phyloP scores from a whole-genome alignment of 2,113 vertebrate genomes.

The Boulengeromyrus knoepffleri region DNA sequence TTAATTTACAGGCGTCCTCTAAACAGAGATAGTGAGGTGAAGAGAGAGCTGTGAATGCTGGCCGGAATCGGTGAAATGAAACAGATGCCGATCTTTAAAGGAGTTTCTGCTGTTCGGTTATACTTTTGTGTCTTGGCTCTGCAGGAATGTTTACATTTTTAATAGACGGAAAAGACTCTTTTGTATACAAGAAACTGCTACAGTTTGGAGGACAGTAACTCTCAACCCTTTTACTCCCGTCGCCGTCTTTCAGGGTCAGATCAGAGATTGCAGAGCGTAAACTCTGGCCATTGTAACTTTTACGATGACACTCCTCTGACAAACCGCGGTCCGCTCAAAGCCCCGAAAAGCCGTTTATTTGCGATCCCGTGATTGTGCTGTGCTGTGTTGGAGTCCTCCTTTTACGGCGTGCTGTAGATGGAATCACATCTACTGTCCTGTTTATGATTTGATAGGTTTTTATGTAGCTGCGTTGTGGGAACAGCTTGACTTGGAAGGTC shows the following conservation, averaged over 20 bases:
- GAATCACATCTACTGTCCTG: background rate
- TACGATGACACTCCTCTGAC: constrained; percentile 36
- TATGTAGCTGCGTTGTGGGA: background rate
- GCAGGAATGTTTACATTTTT: constrained; percentile 18
- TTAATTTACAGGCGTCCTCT: background rate
- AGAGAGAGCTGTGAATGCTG: background rate
- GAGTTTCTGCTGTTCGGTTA: background rate
- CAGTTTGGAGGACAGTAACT: background rate
- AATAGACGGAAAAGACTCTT: background rate
- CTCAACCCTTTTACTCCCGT: background rate
- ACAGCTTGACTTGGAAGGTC: background rate
- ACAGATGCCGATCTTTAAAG: constrained; percentile 5
- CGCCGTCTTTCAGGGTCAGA: constrained; percentile 15
- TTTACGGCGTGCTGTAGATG: background rate
- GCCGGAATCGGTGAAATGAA: constrained; percentile 21
- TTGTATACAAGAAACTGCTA: constrained; percentile 13
- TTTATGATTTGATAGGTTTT: background rate
- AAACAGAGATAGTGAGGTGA: background rate
- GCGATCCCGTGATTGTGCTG: background rate
- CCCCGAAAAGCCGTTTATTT: background rate
- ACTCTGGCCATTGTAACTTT: constrained; percentile 40
- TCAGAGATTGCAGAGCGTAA: constrained; percentile 35
- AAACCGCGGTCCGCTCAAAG: background rate
- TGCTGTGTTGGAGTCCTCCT: background rate
- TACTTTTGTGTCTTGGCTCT: constrained; percentile 9